phyloP scores from a whole-genome alignment of 1,140 invertebrate genomes.

The Conus ventricosus region DNA sequence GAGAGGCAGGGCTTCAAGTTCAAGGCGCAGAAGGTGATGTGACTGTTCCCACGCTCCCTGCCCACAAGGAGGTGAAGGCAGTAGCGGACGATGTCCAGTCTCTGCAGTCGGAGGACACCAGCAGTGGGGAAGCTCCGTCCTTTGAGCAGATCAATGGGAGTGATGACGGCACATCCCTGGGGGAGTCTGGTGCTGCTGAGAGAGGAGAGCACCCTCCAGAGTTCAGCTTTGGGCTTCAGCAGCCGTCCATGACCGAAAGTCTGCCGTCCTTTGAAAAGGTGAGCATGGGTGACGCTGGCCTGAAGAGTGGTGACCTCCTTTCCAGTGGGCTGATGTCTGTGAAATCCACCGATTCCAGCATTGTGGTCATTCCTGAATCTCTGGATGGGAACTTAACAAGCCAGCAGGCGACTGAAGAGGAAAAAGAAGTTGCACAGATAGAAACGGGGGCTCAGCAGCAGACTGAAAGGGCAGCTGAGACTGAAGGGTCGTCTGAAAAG shows the following conservation, averaged over 20 bases:
- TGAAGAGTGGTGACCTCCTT: background rate
- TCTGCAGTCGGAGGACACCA: slow-evolving; percentile 23
- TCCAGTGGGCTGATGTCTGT: background rate
- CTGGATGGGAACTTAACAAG: background rate
- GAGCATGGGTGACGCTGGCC: background rate
- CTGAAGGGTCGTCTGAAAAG: background rate
- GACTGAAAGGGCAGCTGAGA: background rate
- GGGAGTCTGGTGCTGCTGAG: background rate
- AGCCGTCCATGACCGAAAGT: background rate
- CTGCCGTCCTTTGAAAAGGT: slow-evolving; percentile 8
- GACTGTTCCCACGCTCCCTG: background rate
- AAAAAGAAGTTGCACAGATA: background rate
- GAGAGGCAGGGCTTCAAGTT: background rate
- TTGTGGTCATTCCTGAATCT: background rate
- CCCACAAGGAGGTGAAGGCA: background rate
- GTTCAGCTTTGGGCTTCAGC: background rate
- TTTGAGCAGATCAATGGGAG: slow-evolving; percentile 27
- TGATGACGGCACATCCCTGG: slow-evolving; percentile 7
- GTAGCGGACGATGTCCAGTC: slow-evolving; percentile 3
- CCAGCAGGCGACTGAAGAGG: background rate
- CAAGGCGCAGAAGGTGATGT: background rate
- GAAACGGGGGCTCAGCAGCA: background rate
- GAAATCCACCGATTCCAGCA: background rate
- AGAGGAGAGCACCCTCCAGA: background rate
- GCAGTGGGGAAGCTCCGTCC: slow-evolving; percentile 19